Conservation (phyloP, 92 coral and sea anemone species). For the Porites lobata region DNA sequence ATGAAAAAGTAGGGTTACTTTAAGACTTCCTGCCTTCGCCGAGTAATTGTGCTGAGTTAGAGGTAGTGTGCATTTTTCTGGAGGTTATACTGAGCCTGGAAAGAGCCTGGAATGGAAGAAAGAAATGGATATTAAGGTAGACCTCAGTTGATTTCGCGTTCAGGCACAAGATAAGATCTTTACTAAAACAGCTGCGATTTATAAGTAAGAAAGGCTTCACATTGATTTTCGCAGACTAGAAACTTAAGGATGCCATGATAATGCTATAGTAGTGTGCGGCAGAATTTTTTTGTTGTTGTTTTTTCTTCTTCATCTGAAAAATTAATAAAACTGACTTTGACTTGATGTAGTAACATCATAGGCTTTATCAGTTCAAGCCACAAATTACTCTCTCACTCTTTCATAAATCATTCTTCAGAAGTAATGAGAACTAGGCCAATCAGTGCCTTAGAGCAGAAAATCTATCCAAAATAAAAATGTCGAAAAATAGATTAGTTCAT, state of each 20-base stretch:
- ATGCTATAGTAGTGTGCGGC: no score
- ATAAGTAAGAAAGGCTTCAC: not conserved
- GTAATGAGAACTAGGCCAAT: conserved; percentile 3
- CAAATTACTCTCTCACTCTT: conserved; percentile 20
- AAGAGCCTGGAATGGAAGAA: not conserved
- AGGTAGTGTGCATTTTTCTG: not conserved
- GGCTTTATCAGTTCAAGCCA: conserved; percentile 6
- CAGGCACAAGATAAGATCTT: not conserved
- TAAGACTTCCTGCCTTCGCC: no score
- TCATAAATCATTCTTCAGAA: not conserved
- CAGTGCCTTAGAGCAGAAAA: conserved; percentile 1
- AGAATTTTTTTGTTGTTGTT: not conserved
- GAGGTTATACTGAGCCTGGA: not conserved
- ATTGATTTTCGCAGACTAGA: not conserved
- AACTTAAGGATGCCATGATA: not conserved
- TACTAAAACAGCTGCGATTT: not conserved
- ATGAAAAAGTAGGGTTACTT: no score
- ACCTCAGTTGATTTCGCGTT: not conserved
- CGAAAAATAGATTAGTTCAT: conserved; percentile 18
- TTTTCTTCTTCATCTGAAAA: not conserved
- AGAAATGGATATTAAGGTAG: not conserved
- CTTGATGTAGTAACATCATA: not conserved
- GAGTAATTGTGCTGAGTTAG: no score
- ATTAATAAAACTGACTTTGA: conserved; percentile 9
- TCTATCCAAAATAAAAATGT: not conserved